Evolutionary conservation across 2,113 vertebrate genomes (phyloP).

Genomic region (Elaphurus davidianus): DNA sequence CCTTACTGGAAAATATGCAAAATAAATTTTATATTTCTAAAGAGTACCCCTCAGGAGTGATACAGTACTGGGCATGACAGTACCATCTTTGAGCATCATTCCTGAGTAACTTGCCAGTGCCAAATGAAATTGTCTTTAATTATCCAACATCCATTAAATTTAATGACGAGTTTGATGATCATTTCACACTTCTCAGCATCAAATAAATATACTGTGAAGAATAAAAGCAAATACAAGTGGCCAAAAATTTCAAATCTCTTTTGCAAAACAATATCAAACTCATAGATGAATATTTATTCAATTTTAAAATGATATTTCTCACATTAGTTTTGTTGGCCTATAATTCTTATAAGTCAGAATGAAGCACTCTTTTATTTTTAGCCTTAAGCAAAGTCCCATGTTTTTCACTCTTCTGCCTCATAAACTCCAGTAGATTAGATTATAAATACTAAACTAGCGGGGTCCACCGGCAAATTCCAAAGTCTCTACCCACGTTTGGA

Average conservation of each 20-base stretch:
- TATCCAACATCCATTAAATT: not conserved
- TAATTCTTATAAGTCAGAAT: not conserved
- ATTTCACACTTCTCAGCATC: not conserved
- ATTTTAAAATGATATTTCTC: not conserved
- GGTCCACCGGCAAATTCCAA: not conserved
- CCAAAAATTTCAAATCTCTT: not conserved
- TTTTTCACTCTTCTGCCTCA: slow-evolving; percentile 52
- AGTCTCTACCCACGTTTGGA: not conserved
- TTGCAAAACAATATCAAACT: not conserved
- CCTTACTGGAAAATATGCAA: not conserved
- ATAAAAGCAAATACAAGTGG: not conserved
- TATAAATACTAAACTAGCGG: slow-evolving; percentile 34
- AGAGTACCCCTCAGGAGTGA: not conserved
- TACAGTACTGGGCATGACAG: too few species aligned
- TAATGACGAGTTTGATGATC: not conserved
- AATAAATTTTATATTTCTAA: not conserved
- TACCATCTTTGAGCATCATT: not conserved
- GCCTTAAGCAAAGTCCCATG: not conserved
- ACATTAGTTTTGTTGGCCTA: not conserved
- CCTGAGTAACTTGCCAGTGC: not conserved
- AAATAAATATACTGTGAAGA: not conserved
- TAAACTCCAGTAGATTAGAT: slow-evolving; percentile 45
- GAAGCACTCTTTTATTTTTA: slow-evolving; percentile 13
- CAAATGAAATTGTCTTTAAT: not conserved
- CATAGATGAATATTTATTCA: not conserved